phyloP scores from a whole-genome alignment of 2,888 invertebrate genomes.

The Drosophila longiperda region DNA sequence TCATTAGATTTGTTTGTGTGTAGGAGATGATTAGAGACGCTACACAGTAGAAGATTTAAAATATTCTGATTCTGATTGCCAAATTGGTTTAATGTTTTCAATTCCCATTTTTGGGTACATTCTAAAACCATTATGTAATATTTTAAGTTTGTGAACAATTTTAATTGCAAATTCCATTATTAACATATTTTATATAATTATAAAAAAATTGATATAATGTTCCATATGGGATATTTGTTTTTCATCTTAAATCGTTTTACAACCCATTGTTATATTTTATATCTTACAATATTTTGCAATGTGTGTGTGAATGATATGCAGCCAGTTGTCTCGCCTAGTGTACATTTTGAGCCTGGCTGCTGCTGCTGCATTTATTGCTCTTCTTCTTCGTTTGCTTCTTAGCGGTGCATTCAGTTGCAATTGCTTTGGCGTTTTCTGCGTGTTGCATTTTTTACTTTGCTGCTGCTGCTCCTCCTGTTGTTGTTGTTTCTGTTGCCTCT shows the following conservation, averaged over 20 bases:
- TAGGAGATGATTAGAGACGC: neutral
- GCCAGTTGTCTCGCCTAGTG: slow-evolving; percentile 30
- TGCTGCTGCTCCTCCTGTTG: slow-evolving; percentile 9
- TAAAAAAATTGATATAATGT: neutral
- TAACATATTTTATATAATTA: neutral
- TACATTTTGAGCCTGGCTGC: slow-evolving; percentile 11
- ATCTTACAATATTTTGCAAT: neutral
- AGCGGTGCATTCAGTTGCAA: slow-evolving; percentile 54
- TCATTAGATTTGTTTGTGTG: neutral
- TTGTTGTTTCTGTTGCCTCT: slow-evolving; percentile 23
- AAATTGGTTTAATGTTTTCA: neutral
- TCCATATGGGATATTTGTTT: neutral
- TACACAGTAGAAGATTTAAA: neutral
- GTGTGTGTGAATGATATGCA: slow-evolving; percentile 52
- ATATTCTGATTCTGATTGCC: neutral
- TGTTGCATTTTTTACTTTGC: slow-evolving; percentile 68
- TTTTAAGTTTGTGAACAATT: neutral
- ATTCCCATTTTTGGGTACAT: neutral
- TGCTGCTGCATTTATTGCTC: slow-evolving; percentile 14
- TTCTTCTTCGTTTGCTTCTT: slow-evolving; percentile 27
- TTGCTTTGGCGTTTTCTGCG: slow-evolving; percentile 54
- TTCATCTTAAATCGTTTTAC: neutral
- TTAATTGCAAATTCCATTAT: neutral
- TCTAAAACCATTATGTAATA: neutral
- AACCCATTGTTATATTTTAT: neutral